Evolutionary conservation across 2,888 invertebrate genomes (phyloP).

Genomic region (Coleophora deauratella): DNA sequence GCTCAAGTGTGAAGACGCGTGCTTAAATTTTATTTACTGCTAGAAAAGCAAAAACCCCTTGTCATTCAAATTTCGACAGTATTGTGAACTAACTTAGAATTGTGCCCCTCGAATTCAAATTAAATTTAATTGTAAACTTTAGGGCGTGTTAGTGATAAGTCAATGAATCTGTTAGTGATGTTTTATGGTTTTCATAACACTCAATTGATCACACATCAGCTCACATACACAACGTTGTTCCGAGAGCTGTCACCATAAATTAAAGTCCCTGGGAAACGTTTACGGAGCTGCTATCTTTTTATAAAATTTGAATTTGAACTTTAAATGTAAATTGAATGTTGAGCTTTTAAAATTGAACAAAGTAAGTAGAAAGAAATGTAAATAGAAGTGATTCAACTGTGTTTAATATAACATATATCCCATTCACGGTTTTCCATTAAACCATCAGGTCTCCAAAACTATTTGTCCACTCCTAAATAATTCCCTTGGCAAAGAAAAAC

Average conservation of each 20-base stretch:
- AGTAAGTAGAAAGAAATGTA: no score
- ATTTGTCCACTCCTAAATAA: conserved; percentile 51
- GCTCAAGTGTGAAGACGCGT: conserved; percentile 59
- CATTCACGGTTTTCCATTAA: no score
- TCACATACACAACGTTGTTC: conserved; percentile 1
- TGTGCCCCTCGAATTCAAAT: conserved; percentile 24
- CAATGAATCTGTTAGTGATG: conserved; percentile 44
- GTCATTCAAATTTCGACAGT: conserved; percentile 15
- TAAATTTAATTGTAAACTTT: conserved; percentile 53
- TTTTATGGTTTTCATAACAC: conserved; percentile 68
- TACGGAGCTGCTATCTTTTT: no score
- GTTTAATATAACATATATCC: no score
- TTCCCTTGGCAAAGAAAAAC: conserved; percentile 40
- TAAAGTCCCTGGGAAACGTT: no score
- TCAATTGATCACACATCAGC: conserved; percentile 45
- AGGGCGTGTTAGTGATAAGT: conserved; percentile 52
- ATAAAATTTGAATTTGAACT: no score
- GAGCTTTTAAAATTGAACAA: no score
- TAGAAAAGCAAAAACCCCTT: conserved; percentile 21
- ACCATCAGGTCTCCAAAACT: conserved; percentile 27
- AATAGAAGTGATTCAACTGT: no score
- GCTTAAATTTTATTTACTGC: conserved; percentile 24
- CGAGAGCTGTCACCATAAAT: no score
- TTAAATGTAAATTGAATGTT: no score
- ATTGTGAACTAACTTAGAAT: not conserved